Conservation (phyloP, 2,888 invertebrate genomes). For the Dynastes grantii region DNA sequence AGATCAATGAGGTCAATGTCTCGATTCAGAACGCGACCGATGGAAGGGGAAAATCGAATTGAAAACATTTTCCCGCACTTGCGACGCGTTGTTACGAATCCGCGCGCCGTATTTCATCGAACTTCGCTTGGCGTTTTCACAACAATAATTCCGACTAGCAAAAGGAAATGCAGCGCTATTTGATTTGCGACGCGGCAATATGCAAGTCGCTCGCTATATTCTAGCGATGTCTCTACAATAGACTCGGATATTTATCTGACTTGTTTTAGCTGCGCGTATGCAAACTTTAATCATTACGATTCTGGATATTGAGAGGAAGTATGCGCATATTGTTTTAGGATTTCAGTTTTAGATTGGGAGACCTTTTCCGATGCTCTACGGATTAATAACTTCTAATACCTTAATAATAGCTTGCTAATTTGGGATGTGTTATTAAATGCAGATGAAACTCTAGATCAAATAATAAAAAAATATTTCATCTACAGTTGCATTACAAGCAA, state of each 20-base stretch:
- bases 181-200: conserved; percentile 41
- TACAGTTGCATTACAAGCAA: too few relatives aligned
- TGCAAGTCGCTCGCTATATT: conserved; percentile 31
- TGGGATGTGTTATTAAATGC: too few relatives aligned
- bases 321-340: too few relatives aligned
- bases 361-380: not conserved
- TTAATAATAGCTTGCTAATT: too few relatives aligned
- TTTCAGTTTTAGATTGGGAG: not conserved
- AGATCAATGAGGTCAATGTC: conserved; percentile 27
- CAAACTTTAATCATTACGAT: conserved; percentile 39
- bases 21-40: not conserved
- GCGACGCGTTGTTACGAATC: conserved; percentile 5
- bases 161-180: conserved; percentile 41
- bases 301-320: conserved; percentile 20
- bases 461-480: too few relatives aligned
- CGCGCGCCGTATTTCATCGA: conserved; percentile 33
- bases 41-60: conserved; percentile 1
- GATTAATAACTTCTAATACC: too few relatives aligned
- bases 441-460: too few relatives aligned
- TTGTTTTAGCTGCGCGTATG: conserved; percentile 30
- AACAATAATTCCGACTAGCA: conserved; percentile 19
- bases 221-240: conserved; percentile 34
- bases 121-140: conserved; percentile 11
- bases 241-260: conserved; percentile 43
- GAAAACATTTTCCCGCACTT: conserved; percentile 24